Base-by-base conservation (phyloP, 2,113 vertebrate species). In the Nematolebias whitei region DNA sequence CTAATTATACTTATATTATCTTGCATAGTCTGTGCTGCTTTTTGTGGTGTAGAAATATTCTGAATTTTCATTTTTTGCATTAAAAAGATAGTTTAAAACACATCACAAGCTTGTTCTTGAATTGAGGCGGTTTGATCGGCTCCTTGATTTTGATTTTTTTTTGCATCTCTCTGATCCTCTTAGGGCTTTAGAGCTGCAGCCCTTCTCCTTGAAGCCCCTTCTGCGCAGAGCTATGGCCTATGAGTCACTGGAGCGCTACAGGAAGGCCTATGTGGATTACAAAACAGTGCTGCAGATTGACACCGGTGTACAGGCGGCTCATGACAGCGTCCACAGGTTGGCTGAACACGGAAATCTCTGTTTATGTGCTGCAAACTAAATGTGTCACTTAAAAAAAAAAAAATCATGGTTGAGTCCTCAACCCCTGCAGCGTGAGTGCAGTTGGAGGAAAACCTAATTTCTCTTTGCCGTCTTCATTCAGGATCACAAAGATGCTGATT, bases 231-330 rank as follows among this genome's bases (percentile, higher is more conserved):
- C 96, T 1, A 90, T 94, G 91, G 98, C 97, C 19, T 92, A 93
- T 20, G 98, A 99, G 82, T 92, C 93, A 2, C 74, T 98, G 89
- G 98, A 99, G 85, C 93, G 93, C 9, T 99, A 98, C 78, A 88
- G 85, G 20, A 94, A 93, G 66, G 98, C 98, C 1, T 99, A 99
- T 0, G 83, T 96, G 79, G 98, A 99, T 90, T 98, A 95, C 72
- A 98, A 97, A 87, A 98, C 93, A 0, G 92, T 94, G 29, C 88
- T 99, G n/a, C 96, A 98, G 86, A 92, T 98, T 45, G 96, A 99
- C 84, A 93, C 88, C 44, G 89, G 91, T 24, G 90, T 97, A 62
- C 95, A 96, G 55, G 85, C 93, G 4, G 97, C 98, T 71, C 94
- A 94, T 0, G 95, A 97, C 68, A 95, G 96, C 62, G 85, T 93